These are phyloP conservation scores for Arctocebus calabarensis DNA, from an alignment of 2,797 vertebrate species.

Conservation along the genomic window DNA sequence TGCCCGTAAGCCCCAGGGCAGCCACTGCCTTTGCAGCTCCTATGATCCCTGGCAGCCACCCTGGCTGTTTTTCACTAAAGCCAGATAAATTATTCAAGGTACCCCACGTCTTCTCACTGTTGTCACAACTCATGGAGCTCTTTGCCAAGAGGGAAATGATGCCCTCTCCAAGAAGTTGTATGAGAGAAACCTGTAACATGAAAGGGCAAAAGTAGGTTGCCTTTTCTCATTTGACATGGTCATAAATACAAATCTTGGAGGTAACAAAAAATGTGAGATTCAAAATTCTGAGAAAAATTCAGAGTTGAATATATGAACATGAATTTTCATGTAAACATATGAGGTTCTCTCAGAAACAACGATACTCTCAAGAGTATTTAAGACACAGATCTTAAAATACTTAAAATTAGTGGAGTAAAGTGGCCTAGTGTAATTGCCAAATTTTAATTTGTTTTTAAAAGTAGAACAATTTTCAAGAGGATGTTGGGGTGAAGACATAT, in stretches of 20 bases:
- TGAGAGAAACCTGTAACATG: slow-evolving; percentile 90
- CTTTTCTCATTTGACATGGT: background rate
- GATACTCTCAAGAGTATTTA: background rate
- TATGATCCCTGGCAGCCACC: too few species aligned
- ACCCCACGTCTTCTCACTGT: slow-evolving; percentile 91
- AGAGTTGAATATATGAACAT: background rate
- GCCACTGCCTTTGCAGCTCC: background rate
- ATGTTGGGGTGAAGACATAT: background rate
- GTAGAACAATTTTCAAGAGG: background rate
- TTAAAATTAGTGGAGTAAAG: background rate
- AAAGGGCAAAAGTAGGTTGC: background rate
- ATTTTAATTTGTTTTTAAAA: background rate
- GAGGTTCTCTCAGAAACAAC: background rate
- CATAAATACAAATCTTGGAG: background rate
- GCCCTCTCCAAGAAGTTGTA: slow-evolving; percentile 92
- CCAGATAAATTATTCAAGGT: background rate
- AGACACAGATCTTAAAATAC: background rate
- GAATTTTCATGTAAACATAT: background rate
- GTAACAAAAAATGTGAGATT: background rate
- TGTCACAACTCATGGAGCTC: slow-evolving; percentile 89
- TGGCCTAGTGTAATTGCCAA: background rate
- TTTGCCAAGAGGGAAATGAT: slow-evolving; percentile 89
- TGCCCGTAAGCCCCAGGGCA: too few species aligned
- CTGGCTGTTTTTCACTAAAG: background rate
- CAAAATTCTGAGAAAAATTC: background rate